Percentiles rank a stretch among this genome's conserved stretches.
Conservation (phyloP, 2,888 invertebrate species). For the Eupithecia subumbrata region DNA sequence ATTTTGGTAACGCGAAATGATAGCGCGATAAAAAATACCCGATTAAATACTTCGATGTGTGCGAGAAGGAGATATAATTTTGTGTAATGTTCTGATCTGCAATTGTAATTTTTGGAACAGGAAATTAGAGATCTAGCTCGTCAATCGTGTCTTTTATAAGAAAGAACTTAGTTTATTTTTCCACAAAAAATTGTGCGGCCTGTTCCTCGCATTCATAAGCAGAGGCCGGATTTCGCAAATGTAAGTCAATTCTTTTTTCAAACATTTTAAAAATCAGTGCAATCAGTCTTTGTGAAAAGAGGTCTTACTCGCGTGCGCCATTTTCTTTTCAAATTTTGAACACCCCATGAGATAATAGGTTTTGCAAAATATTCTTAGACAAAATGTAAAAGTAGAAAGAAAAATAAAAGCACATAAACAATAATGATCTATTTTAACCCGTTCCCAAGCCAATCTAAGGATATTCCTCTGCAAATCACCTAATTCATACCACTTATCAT, state of each 20-base stretch:
- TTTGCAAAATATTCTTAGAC: neutral
- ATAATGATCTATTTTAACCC: neutral
- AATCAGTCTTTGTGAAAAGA: no score
- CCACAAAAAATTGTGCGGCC: neutral
- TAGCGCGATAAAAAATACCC: slow-evolving; percentile 77
- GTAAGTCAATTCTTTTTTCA: neutral
- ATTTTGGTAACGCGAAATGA: slow-evolving; percentile 80
- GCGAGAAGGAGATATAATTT: slow-evolving; percentile 34
- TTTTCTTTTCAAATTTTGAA: no score
- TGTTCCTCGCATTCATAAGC: neutral
- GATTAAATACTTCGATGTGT: slow-evolving; percentile 65
- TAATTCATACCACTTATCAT: slow-evolving; percentile 58
- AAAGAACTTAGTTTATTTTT: neutral
- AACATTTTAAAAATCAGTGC: neutral
- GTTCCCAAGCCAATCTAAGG: slow-evolving; percentile 48
- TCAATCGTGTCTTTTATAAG: neutral
- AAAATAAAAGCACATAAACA: neutral
- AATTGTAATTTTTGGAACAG: slow-evolving; percentile 1
- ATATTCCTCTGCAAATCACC: slow-evolving; percentile 56
- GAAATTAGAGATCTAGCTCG: neutral
- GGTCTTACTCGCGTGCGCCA: no score
- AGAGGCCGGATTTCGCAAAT: no score
- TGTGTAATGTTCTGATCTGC: neutral
- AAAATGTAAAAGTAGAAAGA: neutral
- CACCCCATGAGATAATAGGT: neutral